These are phyloP conservation scores for Candoia aspera DNA, from an alignment of 2,113 vertebrate species.

Conservation along the genomic window DNA sequence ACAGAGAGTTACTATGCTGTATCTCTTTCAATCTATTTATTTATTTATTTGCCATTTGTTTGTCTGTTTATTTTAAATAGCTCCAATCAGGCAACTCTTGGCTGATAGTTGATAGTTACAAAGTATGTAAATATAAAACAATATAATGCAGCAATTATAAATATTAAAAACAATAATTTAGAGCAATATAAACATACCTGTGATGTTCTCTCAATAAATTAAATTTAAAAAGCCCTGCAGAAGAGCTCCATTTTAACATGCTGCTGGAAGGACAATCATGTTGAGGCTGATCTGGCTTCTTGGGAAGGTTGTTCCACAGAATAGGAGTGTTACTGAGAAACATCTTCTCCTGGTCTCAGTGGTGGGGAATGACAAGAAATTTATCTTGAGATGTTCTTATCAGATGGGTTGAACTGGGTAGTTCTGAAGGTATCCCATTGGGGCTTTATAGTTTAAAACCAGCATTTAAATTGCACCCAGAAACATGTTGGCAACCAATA, in stretches of 20 bases:
- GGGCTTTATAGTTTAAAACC: background rate
- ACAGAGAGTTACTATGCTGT: too few relatives aligned
- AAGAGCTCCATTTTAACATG: background rate
- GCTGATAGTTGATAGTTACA: background rate
- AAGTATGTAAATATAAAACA: background rate
- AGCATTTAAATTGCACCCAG: background rate
- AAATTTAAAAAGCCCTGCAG: background rate
- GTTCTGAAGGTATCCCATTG: background rate
- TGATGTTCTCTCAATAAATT: background rate
- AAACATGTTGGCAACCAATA: background rate
- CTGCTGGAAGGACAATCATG: background rate
- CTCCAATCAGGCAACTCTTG: background rate
- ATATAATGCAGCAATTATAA: background rate
- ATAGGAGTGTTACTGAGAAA: background rate
- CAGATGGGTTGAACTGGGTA: background rate
- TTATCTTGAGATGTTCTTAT: background rate
- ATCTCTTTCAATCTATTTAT: background rate
- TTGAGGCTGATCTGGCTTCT: background rate
- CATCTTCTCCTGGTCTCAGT: background rate
- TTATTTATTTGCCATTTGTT: too few relatives aligned
- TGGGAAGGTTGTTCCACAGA: background rate
- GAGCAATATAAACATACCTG: background rate
- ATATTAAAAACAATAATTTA: background rate
- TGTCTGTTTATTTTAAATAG: background rate
- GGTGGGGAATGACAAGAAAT: background rate